phyloP scores from a whole-genome alignment of 2,113 vertebrate genomes.

The Callopanchax toddi region DNA sequence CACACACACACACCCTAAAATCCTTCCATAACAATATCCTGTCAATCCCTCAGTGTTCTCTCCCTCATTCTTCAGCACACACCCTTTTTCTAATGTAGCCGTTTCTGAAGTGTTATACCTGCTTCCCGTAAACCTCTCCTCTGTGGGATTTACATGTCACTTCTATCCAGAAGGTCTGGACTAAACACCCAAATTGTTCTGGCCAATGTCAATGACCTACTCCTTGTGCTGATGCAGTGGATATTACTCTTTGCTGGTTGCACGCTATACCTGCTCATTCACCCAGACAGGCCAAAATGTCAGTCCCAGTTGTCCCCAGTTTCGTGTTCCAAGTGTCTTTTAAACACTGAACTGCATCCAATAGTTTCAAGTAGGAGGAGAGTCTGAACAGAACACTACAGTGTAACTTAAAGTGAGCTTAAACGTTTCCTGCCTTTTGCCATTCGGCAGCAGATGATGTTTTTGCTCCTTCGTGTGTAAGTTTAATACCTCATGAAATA shows the following conservation, averaged over 20 bases:
- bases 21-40: slow-evolving; percentile 59
- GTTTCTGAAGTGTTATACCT: slow-evolving; percentile 66
- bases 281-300: slow-evolving; percentile 49
- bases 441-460: background rate
- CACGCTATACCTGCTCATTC: slow-evolving; percentile 68
- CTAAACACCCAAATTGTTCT: slow-evolving; percentile 28
- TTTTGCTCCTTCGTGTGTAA: too few relatives aligned
- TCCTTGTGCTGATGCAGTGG: slow-evolving; percentile 56
- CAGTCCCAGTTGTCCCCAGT: slow-evolving; percentile 39
- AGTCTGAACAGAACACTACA: slow-evolving; percentile 19
- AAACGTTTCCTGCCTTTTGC: background rate
- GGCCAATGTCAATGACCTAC: slow-evolving; percentile 71
- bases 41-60: slow-evolving; percentile 54
- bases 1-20: slow-evolving; percentile 16
- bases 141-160: slow-evolving; percentile 58
- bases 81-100: slow-evolving; percentile 44
- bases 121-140: slow-evolving; percentile 58
- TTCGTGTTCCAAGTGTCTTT: slow-evolving; percentile 48
- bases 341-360: slow-evolving; percentile 47
- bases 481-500: background rate
- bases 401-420: background rate
- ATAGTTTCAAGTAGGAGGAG: slow-evolving; percentile 36
- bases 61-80: slow-evolving; percentile 31
- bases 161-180: slow-evolving; percentile 52
- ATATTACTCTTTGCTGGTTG: slow-evolving; percentile 42